These are phyloP conservation scores for Dipodomys merriami DNA, from an alignment of 2,113 vertebrate genomes.

Conservation along the genomic window DNA sequence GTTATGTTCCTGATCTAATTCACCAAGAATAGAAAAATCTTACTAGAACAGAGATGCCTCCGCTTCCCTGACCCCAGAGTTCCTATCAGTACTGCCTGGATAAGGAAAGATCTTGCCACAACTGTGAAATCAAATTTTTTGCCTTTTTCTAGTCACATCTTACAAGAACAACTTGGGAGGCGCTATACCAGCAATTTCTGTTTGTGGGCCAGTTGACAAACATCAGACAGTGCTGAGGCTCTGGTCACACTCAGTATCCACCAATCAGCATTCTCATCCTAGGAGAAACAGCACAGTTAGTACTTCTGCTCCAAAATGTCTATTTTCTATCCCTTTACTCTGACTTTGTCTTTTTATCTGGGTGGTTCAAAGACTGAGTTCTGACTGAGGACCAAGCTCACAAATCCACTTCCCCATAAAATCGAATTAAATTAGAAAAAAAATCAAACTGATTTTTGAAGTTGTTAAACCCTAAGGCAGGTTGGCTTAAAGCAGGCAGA, in stretches of 20 bases:
- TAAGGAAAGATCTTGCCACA: not conserved
- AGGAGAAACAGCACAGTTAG: not conserved
- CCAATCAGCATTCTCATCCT: not conserved
- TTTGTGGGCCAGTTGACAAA: not conserved
- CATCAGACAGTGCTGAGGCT: not conserved
- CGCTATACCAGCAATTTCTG: not conserved
- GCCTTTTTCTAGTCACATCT: not conserved
- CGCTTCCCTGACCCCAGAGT: not conserved
- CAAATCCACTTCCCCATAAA: slow-evolving; percentile 6
- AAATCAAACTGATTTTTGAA: slow-evolving; percentile 15
- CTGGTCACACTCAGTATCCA: not conserved
- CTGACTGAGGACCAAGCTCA: not conserved
- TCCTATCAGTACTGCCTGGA: not conserved
- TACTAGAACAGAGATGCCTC: not conserved
- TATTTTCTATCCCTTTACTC: not conserved
- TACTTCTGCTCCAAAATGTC: not conserved
- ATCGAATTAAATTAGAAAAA: slow-evolving; percentile 34
- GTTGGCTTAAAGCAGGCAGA: not conserved
- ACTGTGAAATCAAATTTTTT: not conserved
- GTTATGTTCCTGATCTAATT: slow-evolving; percentile 21
- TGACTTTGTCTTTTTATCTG: slow-evolving; percentile 12
- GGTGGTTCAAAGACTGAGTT: slow-evolving; percentile 27
- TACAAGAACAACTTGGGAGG: not conserved
- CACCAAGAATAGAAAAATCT: not conserved
- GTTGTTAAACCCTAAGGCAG: not conserved